Base-by-base conservation (phyloP, 2,113 vertebrate genomes). In the Butorides virescens region DNA sequence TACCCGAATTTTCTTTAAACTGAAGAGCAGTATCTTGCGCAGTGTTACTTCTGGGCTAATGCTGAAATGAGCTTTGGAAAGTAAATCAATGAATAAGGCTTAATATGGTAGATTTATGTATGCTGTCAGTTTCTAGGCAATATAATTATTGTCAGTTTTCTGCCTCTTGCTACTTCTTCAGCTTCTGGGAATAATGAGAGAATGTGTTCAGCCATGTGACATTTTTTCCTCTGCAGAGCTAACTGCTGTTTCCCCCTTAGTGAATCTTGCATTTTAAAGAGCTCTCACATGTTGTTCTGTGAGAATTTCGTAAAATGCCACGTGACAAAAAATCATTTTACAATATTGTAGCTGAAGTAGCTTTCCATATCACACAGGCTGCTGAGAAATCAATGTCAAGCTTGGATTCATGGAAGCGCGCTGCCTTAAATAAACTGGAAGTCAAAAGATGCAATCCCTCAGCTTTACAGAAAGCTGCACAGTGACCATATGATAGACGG, bases 111-210 rank as follows among this genome's bases (percentile, higher is more conserved):
- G 96, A 96, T 97, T 97, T 97, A 96, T 95, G 91, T 87, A 81
- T n/a, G 78, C 86, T 96, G 93, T 92, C 96, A 74, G 96, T 88
- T 93, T 95, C 95, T 84, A 95, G 95, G 97, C 94, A 93, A 81
- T 96, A 66, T 75, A 96, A 95, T 97, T 97, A 96, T 95, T 95
- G 96, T 93, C 95, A 87, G 92, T 96, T 96, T 97, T 96, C 95
- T 97, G 88, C 96, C 95, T 96, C 80, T 77, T 97, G 90, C 84
- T 95, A 80, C 82, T 95, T 74, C 94, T 96, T 95, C 74, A 77
- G 93, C 93, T 98, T 96, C 95, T 97, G 95, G 97, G 96, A 98
- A 94, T 74, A 90, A 89, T 67, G 92, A 92, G 95, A 52, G 59
- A 90, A 82, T 84, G 87, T 95, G 90, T 97, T 93, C 93, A 90